These are phyloP conservation scores for Dinoponera quadriceps DNA, from an alignment of 1,140 invertebrate species.

Conservation along the genomic window DNA sequence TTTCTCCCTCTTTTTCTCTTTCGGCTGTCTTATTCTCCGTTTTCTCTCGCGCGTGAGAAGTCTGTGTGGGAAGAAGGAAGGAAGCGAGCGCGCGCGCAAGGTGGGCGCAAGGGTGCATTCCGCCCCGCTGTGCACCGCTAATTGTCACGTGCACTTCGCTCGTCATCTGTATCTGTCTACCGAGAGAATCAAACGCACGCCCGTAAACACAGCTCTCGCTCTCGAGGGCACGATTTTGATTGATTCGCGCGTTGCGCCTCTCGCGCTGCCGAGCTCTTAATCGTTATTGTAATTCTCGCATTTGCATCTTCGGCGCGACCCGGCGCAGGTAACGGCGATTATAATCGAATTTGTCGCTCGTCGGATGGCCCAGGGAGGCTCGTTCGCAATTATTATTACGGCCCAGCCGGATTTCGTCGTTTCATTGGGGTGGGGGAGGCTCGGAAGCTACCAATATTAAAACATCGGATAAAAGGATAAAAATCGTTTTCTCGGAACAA, in stretches of 20 bases:
- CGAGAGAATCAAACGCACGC: constrained; percentile 41
- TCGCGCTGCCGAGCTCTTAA: constrained; percentile 47
- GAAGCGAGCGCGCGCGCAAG: constrained; percentile 2
- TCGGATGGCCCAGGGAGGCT: background rate
- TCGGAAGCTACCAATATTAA: background rate
- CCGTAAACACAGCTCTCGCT: constrained; percentile 47
- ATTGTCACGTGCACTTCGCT: constrained; percentile 54
- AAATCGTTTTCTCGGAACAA: background rate
- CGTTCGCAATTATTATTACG: constrained; percentile 8
- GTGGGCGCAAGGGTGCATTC: constrained; percentile 24
- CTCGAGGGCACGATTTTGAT: constrained; percentile 54
- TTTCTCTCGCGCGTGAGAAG: constrained; percentile 17
- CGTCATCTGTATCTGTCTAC: constrained; percentile 56
- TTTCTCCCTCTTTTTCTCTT: background rate
- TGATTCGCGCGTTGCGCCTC: constrained; percentile 41
- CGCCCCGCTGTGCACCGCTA: constrained; percentile 41
- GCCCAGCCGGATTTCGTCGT: background rate
- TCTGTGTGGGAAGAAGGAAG: background rate
- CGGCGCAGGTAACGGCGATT: constrained; percentile 24
- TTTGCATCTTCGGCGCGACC: constrained; percentile 44
- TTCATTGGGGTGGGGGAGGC: background rate
- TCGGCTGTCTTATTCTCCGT: background rate
- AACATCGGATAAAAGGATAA: background rate
- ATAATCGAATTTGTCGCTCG: constrained; percentile 34
- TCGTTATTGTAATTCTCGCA: constrained; percentile 54